These are phyloP conservation scores for Lepidocolaptes lacrymiger DNA, from an alignment of 2,797 vertebrate species.

Conservation along the genomic window DNA sequence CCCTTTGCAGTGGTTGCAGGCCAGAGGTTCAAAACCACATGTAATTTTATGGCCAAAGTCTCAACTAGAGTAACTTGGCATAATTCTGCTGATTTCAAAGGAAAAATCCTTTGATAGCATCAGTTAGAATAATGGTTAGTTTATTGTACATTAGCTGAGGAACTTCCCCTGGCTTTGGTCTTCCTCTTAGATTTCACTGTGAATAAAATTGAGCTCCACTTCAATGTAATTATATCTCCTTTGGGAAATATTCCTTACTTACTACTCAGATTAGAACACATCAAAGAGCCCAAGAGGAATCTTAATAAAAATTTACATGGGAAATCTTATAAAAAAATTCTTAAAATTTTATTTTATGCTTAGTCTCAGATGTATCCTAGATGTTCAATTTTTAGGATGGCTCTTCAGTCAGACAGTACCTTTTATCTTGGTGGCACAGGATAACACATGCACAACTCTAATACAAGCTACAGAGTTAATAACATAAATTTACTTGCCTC, in stretches of 20 bases:
- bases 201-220: neutral
- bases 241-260: conserved; percentile 20
- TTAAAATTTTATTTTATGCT: neutral
- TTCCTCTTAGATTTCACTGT: neutral
- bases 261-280: neutral
- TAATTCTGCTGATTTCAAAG: conserved; percentile 23
- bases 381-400: neutral
- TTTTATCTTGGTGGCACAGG: neutral
- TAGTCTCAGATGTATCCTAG: neutral
- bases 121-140: neutral
- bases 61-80: neutral
- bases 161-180: neutral
- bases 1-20: neutral
- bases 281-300: neutral
- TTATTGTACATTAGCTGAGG: neutral
- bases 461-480: conserved; percentile 27
- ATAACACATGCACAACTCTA: neutral
- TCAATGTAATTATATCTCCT: conserved; percentile 1
- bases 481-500: conserved; percentile 65
- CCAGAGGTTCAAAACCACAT: neutral
- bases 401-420: neutral
- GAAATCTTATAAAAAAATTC: conserved; percentile 12
- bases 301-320: neutral
- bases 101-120: neutral
- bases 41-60: neutral